phyloP scores from a whole-genome alignment of 2,797 vertebrate genomes.

The Alectoris magna region DNA sequence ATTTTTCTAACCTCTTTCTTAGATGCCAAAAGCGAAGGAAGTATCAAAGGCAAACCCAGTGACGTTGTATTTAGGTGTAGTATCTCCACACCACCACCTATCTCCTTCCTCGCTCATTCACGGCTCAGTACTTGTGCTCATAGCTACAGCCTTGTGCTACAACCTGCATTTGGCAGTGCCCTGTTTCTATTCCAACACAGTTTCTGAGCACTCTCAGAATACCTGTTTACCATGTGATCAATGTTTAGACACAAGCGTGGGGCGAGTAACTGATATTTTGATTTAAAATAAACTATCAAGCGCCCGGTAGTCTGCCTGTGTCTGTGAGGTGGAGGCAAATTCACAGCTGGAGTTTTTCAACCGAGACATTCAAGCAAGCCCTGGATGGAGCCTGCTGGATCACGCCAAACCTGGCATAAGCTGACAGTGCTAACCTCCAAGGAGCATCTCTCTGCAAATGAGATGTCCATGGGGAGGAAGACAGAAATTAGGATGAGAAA shows the following conservation, averaged over 20 bases:
- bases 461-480: background rate
- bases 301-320: background rate
- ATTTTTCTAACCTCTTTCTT: background rate
- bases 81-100: background rate
- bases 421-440: background rate
- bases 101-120: conserved; percentile 7
- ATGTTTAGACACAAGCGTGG: conserved; percentile 17
- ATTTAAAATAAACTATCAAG: background rate
- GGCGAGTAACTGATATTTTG: conserved; percentile 13
- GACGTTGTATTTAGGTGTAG: background rate
- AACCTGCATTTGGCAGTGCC: background rate
- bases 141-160: background rate
- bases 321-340: background rate
- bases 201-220: background rate
- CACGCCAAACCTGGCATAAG: background rate
- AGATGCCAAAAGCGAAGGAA: background rate
- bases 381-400: background rate
- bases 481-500: background rate
- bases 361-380: background rate
- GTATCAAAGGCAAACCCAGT: background rate
- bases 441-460: background rate
- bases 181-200: conserved; percentile 10
- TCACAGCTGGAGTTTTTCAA: background rate
- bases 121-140: background rate
- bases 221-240: background rate